Evolutionary conservation across 2,113 vertebrate species (phyloP).

Genomic region (Sphaerodactylus townsendi): DNA sequence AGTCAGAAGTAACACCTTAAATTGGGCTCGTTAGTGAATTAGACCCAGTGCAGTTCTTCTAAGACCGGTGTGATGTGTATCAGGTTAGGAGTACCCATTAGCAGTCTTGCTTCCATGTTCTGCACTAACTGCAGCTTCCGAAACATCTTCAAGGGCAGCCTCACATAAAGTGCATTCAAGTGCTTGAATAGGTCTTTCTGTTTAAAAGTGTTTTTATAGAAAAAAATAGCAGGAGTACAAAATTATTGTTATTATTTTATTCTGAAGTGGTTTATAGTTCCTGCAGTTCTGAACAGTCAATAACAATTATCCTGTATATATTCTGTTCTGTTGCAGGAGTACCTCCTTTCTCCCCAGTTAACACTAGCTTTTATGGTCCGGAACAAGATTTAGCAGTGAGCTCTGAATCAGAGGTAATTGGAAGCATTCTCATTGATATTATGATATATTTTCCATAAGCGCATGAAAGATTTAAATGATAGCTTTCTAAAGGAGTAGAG

Average conservation of each 20-base stretch:
- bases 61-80: too few species aligned
- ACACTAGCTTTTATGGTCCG: conserved; percentile 4
- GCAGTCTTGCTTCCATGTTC: too few species aligned
- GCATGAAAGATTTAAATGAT: neutral
- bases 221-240: neutral
- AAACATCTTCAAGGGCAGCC: too few species aligned
- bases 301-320: neutral
- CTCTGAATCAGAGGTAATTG: conserved; percentile 54
- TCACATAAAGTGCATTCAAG: too few species aligned
- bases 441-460: neutral
- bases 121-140: too few species aligned
- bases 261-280: conserved; percentile 19
- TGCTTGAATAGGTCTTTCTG: neutral
- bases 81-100: too few species aligned
- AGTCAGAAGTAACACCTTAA: too few species aligned
- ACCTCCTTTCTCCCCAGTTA: neutral
- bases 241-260: neutral
- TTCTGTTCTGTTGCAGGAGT: conserved; percentile 43
- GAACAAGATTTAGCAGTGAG: conserved; percentile 20
- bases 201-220: neutral
- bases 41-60: too few species aligned
- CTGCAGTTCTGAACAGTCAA: neutral
- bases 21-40: too few species aligned
- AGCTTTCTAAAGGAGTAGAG: neutral
- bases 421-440: neutral